These are phyloP conservation scores for Dromaius novaehollandiae DNA, from an alignment of 2,113 vertebrate genomes.

Conservation along the genomic window DNA sequence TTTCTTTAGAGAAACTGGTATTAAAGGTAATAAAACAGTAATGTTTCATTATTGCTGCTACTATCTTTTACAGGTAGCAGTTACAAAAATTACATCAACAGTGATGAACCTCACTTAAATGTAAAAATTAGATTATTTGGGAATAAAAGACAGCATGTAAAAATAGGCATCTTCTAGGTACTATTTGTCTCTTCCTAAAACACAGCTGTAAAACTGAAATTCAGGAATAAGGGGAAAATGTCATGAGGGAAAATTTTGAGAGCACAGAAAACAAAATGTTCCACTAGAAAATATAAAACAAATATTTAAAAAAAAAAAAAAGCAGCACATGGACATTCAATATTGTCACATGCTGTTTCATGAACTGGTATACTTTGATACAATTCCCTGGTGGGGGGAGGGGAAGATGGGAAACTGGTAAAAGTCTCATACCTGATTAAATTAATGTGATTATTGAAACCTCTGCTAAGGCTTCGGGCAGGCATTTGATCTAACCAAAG, in stretches of 20 bases:
- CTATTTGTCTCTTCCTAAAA: not conserved
- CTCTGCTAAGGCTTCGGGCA: conserved; percentile 90
- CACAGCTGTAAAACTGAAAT: not conserved
- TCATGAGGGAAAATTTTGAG: not conserved
- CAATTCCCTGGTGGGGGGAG: not conserved
- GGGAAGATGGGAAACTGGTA: not conserved
- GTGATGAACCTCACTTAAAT: not conserved
- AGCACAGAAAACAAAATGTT: not conserved
- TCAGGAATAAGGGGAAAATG: not conserved
- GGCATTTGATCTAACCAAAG: conserved; percentile 99
- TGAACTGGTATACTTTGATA: not conserved
- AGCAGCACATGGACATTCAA: not conserved
- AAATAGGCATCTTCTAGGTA: not conserved
- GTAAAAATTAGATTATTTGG: not conserved
- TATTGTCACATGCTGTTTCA: not conserved
- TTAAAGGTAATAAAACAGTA: not conserved
- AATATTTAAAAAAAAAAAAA: not conserved
- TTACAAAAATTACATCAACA: not conserved
- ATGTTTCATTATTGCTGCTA: not conserved
- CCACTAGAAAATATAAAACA: not conserved
- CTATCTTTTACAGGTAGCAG: not conserved
- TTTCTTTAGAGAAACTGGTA: not conserved
- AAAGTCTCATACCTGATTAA: conserved; percentile 86
- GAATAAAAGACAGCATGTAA: not conserved
- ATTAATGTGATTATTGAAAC: conserved; percentile 98